Evolutionary conservation across 2,888 invertebrate genomes (phyloP).

Genomic region (Acrobasis repandana): DNA sequence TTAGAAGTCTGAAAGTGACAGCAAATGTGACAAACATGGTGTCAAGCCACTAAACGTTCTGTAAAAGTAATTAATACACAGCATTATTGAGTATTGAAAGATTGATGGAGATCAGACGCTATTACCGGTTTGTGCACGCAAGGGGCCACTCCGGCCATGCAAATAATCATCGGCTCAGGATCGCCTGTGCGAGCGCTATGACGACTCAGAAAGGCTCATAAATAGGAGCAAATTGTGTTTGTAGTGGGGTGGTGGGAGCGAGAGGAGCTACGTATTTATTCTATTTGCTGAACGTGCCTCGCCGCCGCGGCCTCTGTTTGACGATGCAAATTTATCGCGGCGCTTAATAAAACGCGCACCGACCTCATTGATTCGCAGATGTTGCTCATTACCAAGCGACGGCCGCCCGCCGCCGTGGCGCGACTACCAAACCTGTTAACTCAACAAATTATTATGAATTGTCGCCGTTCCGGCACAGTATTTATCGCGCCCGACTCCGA

Average conservation of each 20-base stretch:
- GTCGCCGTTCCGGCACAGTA: slow-evolving; percentile 41
- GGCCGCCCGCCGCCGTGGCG: slow-evolving; percentile 40
- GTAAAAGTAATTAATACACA: slow-evolving; percentile 51
- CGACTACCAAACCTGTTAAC: slow-evolving; percentile 55
- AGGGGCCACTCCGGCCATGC: slow-evolving; percentile 36
- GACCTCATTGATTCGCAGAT: slow-evolving; percentile 73
- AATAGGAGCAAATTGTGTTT: slow-evolving; percentile 76
- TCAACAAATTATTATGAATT: slow-evolving; percentile 59
- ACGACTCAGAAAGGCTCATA: slow-evolving; percentile 54
- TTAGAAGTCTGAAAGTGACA: neutral
- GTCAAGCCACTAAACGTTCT: slow-evolving; percentile 44
- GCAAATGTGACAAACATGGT: slow-evolving; percentile 4
- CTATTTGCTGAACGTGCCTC: slow-evolving; percentile 79
- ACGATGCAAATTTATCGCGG: slow-evolving; percentile 79
- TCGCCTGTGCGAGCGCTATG: slow-evolving; percentile 46
- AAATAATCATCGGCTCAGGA: slow-evolving; percentile 40
- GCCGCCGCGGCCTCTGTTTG: slow-evolving; percentile 71
- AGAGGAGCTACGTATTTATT: slow-evolving; percentile 72
- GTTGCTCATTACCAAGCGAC: slow-evolving; percentile 66
- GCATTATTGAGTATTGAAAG: slow-evolving; percentile 42
- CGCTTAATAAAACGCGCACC: slow-evolving; percentile 74
- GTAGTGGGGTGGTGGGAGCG: slow-evolving; percentile 54
- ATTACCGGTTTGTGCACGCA: slow-evolving; percentile 54
- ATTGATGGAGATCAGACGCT: slow-evolving; percentile 44
- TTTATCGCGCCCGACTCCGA: slow-evolving; percentile 34